Conservation (phyloP, 2,797 vertebrate genomes). For the Hoplostethus mediterraneus region DNA sequence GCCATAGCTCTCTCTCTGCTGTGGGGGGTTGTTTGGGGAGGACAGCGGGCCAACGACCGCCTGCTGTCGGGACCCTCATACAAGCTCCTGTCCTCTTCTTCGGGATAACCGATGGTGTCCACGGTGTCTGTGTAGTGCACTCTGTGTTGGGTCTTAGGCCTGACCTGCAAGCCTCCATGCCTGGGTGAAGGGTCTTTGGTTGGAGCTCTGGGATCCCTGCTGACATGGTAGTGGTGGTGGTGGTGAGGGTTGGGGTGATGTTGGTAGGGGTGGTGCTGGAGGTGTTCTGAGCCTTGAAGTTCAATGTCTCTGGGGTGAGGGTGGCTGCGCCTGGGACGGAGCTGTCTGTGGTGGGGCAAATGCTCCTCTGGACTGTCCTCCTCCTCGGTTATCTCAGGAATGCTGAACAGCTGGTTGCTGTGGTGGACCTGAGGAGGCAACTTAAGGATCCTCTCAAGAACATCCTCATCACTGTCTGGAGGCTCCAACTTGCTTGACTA, state of each 20-base stretch:
- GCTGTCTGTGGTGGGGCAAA: slow-evolving; percentile 40
- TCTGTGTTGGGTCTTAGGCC: slow-evolving; percentile 70
- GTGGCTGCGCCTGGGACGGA: slow-evolving; percentile 38
- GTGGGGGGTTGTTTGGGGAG: slow-evolving; percentile 55
- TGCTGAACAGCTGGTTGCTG: slow-evolving; percentile 92
- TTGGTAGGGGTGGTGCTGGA: slow-evolving; percentile 32
- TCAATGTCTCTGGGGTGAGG: slow-evolving; percentile 6
- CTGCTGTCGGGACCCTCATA: slow-evolving; percentile 68
- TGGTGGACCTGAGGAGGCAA: slow-evolving; percentile 86
- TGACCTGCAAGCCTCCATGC: slow-evolving; percentile 53
- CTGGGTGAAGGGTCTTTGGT: slow-evolving; percentile 68
- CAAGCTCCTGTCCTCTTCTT: slow-evolving; percentile 69
- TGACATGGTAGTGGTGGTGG: slow-evolving; percentile 61
- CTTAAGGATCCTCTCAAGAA: slow-evolving; percentile 92
- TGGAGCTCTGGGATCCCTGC: slow-evolving; percentile 62
- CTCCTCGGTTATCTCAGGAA: slow-evolving; percentile 93
- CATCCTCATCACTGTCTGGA: slow-evolving; percentile 94
- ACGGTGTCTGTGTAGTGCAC: slow-evolving; percentile 77
- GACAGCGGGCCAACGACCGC: slow-evolving; percentile 48
- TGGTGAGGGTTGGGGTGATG: slow-evolving; percentile 31
- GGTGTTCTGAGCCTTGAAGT: slow-evolving; percentile 43
- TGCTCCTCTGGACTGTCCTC: slow-evolving; percentile 82
- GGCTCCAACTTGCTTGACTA: slow-evolving; percentile 80
- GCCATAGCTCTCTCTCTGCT: slow-evolving; percentile 59
- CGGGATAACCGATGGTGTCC: slow-evolving; percentile 74